phyloP scores from a whole-genome alignment of 2,888 invertebrate species.

The Melieria omissa region DNA sequence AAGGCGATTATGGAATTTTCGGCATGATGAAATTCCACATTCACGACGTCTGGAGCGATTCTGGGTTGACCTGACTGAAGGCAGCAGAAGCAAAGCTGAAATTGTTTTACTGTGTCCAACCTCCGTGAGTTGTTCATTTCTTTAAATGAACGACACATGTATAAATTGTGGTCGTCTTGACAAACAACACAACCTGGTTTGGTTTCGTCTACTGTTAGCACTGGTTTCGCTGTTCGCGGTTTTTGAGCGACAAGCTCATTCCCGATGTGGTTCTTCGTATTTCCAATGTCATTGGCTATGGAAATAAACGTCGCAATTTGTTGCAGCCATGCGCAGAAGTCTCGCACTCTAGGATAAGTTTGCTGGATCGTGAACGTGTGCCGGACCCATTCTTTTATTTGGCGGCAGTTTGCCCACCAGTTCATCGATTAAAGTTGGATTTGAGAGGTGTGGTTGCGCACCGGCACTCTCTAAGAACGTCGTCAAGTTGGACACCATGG shows the following conservation, averaged over 20 bases:
- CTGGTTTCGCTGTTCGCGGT: background rate
- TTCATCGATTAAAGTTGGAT: background rate
- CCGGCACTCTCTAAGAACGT: constrained; percentile 2
- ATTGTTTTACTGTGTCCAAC: background rate
- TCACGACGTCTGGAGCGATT: constrained; percentile 1
- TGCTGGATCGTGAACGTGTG: background rate
- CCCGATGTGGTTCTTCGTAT: background rate
- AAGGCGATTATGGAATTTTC: constrained; percentile 6
- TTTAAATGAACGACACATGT: background rate
- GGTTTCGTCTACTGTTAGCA: constrained; percentile 4
- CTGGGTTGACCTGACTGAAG: background rate
- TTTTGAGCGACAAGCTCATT: background rate
- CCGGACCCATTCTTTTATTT: background rate
- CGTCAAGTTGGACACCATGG: constrained; percentile 1
- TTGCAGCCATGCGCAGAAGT: background rate
- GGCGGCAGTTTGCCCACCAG: background rate
- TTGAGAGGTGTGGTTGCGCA: background rate
- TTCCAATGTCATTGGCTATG: background rate
- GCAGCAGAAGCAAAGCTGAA: background rate
- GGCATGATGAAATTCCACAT: constrained; percentile 1
- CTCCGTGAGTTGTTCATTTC: background rate
- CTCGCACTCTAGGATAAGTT: background rate
- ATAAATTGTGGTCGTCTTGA: background rate
- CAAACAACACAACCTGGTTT: background rate
- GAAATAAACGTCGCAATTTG: constrained; percentile 1